Evolutionary conservation across 2,888 invertebrate species (phyloP), one percentile per base, ranked within the genome.

Genomic region (Amorpha juglandis): DNA sequence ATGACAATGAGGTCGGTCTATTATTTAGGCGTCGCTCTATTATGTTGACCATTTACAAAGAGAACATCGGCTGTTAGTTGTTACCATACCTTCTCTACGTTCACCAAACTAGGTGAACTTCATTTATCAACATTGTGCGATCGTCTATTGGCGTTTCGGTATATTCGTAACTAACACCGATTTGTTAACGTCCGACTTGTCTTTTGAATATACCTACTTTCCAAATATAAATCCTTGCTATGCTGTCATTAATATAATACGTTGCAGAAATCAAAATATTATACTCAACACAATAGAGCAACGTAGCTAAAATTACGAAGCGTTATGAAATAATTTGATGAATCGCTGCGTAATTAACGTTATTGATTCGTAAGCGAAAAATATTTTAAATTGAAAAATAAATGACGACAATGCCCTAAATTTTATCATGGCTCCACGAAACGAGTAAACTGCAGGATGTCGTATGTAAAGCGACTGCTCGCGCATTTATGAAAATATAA

Each of bases 401-500:
- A 67, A 75, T 72, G 78, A 71, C 78, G 79, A 80, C 75, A 74
- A 68, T 67, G 71, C 66, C 76, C 78, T 76, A 82, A 80, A 85
- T 86, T 82, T 42, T 76, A 73, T 67, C 72, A 74, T 81, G 79
- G 79, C 77, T 79, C 70, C 73, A 77, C 73, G 75, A 75, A 66
- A 71, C 75, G 68, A 71, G 68, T 72, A 73, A 71, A 70, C 71
- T 74, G 73, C 81, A 81, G 84, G 86, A 86, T 78, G 78, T 84
- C 78, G 79, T 79, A 82, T 79, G 78, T 78, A 82, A 78, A 81
- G 70, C 67, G 67, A 35, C 55, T 58, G 21, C 47, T 58, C 19
- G 48, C 58, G 48, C 19, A 48, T 21, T 9, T 63, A 55, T 50
- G 33, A 67, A 55, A 64, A 33, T 64, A 76, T 80, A 79, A 72